phyloP scores from a whole-genome alignment of 2,113 vertebrate genomes.

The Mugil cephalus region DNA sequence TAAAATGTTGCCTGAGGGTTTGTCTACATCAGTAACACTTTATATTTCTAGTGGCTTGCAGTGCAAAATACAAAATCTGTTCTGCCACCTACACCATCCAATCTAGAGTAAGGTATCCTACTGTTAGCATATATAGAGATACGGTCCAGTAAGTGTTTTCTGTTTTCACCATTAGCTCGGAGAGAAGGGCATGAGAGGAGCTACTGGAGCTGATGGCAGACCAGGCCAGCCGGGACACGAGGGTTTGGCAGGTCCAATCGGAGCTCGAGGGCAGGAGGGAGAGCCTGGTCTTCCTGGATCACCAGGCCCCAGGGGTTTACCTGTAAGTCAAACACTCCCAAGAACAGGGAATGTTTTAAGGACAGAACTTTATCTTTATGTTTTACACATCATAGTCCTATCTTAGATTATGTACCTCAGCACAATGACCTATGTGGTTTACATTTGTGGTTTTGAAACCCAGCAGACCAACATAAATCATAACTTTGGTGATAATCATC shows the following conservation, averaged over 20 bases:
- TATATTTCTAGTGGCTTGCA: not conserved
- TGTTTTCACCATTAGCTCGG: conserved; percentile 68
- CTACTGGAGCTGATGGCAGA: conserved; percentile 78
- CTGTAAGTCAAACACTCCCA: conserved; percentile 73
- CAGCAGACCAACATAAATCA: no score
- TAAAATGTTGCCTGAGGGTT: not conserved
- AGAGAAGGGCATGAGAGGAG: conserved; percentile 80
- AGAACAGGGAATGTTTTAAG: not conserved
- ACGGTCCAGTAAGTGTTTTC: not conserved
- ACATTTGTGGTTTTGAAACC: no score
- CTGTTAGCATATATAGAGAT: not conserved
- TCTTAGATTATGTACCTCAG: no score
- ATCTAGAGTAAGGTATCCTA: rapidly evolving
- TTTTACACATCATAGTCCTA: no score
- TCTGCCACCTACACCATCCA: not conserved
- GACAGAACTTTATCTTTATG: no score
- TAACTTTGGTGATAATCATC: no score
- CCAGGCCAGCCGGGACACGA: conserved; percentile 83
- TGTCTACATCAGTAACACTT: not conserved
- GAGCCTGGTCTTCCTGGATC: conserved; percentile 79
- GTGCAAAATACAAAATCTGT: rapidly evolving
- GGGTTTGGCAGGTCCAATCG: conserved; percentile 82
- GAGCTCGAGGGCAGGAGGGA: conserved; percentile 83
- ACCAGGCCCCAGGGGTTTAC: conserved; percentile 83
- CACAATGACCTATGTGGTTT: no score